Conservation (phyloP, 2,888 invertebrate species). For the Ophioninae sp. region DNA sequence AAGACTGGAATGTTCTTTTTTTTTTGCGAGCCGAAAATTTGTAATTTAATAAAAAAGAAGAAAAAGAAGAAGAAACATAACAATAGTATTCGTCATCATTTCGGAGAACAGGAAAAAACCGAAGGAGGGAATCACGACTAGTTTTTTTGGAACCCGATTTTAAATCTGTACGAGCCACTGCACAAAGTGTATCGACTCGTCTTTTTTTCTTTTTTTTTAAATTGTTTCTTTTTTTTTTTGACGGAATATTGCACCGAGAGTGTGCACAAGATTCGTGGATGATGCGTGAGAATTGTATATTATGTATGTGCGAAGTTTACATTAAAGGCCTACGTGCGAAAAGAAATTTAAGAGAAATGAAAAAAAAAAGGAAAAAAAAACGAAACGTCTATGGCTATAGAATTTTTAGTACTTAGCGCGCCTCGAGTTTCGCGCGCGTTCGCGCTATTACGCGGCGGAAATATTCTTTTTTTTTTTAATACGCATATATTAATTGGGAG, state of each 20-base stretch:
- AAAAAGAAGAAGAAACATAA: background rate
- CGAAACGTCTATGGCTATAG: conserved; percentile 59
- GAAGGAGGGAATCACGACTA: conserved; percentile 57
- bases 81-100: conserved; percentile 21
- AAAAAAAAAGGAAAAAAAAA: conserved; percentile 25
- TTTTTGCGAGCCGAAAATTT: conserved; percentile 44
- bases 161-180: conserved; percentile 43
- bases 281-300: conserved; percentile 61
- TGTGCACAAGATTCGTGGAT: conserved; percentile 49
- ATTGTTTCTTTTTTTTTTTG: conserved; percentile 46
- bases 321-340: conserved; percentile 63
- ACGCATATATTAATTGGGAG: conserved; percentile 39
- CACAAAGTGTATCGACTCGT: conserved; percentile 33
- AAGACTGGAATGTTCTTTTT: conserved; percentile 26
- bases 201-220: conserved; percentile 15
- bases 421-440: conserved; percentile 57
- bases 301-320: conserved; percentile 57
- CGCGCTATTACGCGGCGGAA: conserved; percentile 44
- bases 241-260: conserved; percentile 50
- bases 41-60: conserved; percentile 53
- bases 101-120: conserved; percentile 51
- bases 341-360: conserved; percentile 34
- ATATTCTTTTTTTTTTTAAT: conserved; percentile 52
- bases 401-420: conserved; percentile 63
- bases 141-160: conserved; percentile 45